These are phyloP conservation scores for Eucidaris tribuloides DNA, from an alignment of 35 echinoderm and acorn worm genomes.

Conservation along the genomic window DNA sequence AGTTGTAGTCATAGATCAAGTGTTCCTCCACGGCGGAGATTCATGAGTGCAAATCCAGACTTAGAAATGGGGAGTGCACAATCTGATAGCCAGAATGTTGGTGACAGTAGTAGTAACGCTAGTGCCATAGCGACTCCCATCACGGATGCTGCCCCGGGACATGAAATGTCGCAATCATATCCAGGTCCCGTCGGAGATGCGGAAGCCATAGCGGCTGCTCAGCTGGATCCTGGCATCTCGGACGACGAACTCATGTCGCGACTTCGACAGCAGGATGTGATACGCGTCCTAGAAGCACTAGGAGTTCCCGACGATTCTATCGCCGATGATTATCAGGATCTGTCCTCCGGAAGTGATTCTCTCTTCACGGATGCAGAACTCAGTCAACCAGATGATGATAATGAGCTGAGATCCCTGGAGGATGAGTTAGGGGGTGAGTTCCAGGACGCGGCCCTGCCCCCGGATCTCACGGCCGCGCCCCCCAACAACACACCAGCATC, in stretches of 20 bases:
- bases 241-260: slow-evolving; percentile 22
- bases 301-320: slow-evolving; percentile 16
- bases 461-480: neutral
- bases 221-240: slow-evolving; percentile 3
- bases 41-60: slow-evolving; percentile 11
- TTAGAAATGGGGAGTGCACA: slow-evolving; percentile 21
- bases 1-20: neutral
- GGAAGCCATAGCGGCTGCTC: neutral
- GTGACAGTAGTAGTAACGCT: neutral
- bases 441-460: neutral
- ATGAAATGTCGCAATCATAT: neutral
- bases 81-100: neutral
- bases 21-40: neutral
- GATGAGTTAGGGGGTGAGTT: slow-evolving; percentile 22
- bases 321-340: slow-evolving; percentile 10
- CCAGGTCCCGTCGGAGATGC: neutral
- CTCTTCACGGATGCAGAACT: slow-evolving; percentile 41
- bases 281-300: slow-evolving; percentile 36
- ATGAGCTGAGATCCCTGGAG: slow-evolving; percentile 42
- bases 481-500: neutral
- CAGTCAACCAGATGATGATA: slow-evolving; percentile 21
- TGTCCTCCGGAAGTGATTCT: neutral
- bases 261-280: slow-evolving; percentile 26
- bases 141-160: neutral
- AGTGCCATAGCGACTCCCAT: neutral